phyloP scores from a whole-genome alignment of 2,113 vertebrate genomes.

The Cephalopterus ornatus region DNA sequence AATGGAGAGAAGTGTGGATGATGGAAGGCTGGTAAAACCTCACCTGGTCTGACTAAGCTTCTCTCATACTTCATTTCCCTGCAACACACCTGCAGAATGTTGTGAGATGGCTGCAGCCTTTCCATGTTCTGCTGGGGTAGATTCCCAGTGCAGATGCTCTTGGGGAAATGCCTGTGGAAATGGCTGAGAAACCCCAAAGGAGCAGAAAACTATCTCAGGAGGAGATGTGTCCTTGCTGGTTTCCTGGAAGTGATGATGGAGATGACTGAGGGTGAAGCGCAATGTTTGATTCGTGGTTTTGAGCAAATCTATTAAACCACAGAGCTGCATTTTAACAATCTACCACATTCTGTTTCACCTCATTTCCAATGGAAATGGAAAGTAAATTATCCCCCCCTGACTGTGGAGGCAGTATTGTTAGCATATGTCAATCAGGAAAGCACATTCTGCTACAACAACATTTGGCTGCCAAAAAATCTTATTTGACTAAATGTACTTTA shows the following conservation, averaged over 20 bases:
- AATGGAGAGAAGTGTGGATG: background rate
- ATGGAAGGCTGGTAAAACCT: background rate
- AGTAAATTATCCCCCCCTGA: slow-evolving; percentile 49
- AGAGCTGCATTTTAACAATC: background rate
- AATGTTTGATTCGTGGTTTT: background rate
- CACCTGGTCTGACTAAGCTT: background rate
- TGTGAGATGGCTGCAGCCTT: background rate
- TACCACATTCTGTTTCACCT: slow-evolving; percentile 37
- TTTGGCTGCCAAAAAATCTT: slow-evolving; percentile 35
- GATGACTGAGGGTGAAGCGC: background rate
- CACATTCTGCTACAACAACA: slow-evolving; percentile 48
- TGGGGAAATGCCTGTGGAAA: background rate
- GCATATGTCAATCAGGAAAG: slow-evolving; percentile 59
- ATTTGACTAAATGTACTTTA: slow-evolving; percentile 27
- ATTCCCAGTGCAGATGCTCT: background rate
- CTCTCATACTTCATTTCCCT: background rate
- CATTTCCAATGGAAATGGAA: slow-evolving; percentile 62
- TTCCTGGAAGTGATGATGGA: background rate
- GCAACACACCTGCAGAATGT: background rate
- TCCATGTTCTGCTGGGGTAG: background rate
- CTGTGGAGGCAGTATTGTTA: slow-evolving; percentile 55
- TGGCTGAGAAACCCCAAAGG: background rate
- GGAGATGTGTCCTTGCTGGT: background rate
- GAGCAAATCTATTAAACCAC: background rate
- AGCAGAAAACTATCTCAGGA: background rate